Conservation (phyloP, 2,113 vertebrate genomes). For the Hydrolagus affinis region DNA sequence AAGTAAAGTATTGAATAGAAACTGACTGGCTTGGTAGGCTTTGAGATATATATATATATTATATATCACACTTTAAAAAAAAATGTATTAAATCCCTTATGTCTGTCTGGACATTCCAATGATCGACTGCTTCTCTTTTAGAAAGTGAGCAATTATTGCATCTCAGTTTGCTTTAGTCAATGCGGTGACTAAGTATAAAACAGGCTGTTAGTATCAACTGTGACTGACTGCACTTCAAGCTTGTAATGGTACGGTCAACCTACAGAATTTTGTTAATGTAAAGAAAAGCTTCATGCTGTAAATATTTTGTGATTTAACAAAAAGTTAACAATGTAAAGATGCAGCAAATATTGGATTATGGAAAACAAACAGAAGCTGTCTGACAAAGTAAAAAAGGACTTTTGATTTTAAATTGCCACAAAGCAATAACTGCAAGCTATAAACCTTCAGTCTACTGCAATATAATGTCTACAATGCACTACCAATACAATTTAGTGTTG, state of each 20-base stretch:
- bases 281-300: conserved; percentile 7
- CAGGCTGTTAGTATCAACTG: neutral
- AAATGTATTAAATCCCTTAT: neutral
- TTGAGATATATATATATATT: neutral
- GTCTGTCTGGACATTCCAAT: neutral
- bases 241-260: neutral
- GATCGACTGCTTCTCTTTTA: neutral
- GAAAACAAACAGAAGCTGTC: conserved; percentile 20
- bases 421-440: conserved; percentile 29
- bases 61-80: too few relatives aligned
- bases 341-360: conserved; percentile 14
- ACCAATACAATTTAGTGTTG: conserved; percentile 29
- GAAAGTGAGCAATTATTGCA: neutral
- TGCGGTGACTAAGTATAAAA: neutral
- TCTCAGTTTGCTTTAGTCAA: conserved; percentile 14
- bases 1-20: conserved; percentile 21
- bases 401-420: neutral
- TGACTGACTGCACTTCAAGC: conserved; percentile 14
- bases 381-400: conserved; percentile 9
- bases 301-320: neutral
- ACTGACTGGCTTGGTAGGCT: neutral
- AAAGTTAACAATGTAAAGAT: neutral
- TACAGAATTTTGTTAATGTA: neutral
- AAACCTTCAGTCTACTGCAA: conserved; percentile 24
- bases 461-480: conserved; percentile 24